Base-by-base conservation (phyloP, 2,797 vertebrate species). In the Bryconaethiops microstoma region DNA sequence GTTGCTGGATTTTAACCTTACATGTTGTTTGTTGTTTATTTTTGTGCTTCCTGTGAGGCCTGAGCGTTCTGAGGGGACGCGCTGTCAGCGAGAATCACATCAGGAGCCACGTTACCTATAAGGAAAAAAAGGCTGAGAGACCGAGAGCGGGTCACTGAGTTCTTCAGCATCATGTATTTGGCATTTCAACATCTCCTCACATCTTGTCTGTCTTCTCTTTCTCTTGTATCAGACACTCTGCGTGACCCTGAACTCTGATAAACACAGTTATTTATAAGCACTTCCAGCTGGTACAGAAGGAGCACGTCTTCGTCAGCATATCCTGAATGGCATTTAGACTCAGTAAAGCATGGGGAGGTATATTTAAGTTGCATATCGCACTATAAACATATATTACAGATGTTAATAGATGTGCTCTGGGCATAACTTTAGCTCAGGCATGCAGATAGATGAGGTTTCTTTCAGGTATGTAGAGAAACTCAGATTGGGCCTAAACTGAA, bases 201-300 rank as follows among this genome's bases (percentile, higher is more conserved):
- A 39, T 57, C 71, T 73, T 23, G 50, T 72, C 70, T 35, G 23
- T 72, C 70, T 54, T 72, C 69, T 25, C 42, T 71, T 72, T 73
- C 69, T 71, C 69, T 71, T 12, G 69, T 52, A 54, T 71, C 69
- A 54, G 48, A 14, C 7, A 29, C 48, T 29, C 1, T 29, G 23
- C 13, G 7, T 35, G 69, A 54, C 21, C 69, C 69, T 10, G 7
- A 48, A 21, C 40, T 48, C 16, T 10, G 16, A 39, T 13, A 55
- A 35, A 55, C 50, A n/a, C n/a, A 35, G 69, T 71, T 71, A 71
- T 71, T 71, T 71, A 54, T 54, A 52, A 71, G 45, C 68, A 1
- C 12, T 3, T 48, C 7, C 25, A 17, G 52, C 45, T 6, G 17
- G 45, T 23, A 50, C 45, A 70, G 45, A 50, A 13, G 5, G 17